phyloP scores from a whole-genome alignment of 2,113 vertebrate genomes.

The Epinephelus lanceolatus region DNA sequence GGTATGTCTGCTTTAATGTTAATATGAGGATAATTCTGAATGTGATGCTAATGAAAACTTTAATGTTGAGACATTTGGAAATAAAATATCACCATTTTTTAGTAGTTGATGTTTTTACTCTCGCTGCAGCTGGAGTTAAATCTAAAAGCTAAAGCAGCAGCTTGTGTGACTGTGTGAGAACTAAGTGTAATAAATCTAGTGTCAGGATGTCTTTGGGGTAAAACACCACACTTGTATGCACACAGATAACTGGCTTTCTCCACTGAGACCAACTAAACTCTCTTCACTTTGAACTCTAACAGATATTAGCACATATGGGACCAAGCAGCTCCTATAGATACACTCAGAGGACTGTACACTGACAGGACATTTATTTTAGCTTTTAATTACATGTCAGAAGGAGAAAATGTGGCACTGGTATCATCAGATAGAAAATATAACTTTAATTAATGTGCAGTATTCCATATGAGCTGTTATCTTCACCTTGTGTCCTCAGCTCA shows the following conservation, averaged over 20 bases:
- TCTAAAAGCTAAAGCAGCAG: background rate
- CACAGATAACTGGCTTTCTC: constrained; percentile 10
- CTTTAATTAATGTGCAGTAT: background rate
- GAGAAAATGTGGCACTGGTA: background rate
- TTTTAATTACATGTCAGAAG: background rate
- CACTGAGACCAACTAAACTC: constrained; percentile 5
- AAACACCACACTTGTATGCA: constrained; percentile 4
- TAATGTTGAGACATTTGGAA: too few species aligned
- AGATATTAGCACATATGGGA: background rate
- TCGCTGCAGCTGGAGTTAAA: background rate
- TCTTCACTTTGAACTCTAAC: background rate
- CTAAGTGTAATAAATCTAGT: constrained; percentile 7
- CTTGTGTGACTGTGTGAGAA: background rate
- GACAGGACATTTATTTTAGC: background rate
- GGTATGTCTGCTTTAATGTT: too few species aligned
- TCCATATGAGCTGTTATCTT: background rate
- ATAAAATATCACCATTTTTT: too few species aligned
- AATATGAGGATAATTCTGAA: too few species aligned
- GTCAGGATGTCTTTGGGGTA: constrained; percentile 1
- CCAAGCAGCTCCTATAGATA: background rate
- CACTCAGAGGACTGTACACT: background rate
- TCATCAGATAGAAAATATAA: background rate
- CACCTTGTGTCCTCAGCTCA: background rate
- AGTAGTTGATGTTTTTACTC: too few species aligned
- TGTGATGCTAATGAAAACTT: too few species aligned